phyloP scores from a whole-genome alignment of 2,888 invertebrate genomes.

The Tortrix viridana region DNA sequence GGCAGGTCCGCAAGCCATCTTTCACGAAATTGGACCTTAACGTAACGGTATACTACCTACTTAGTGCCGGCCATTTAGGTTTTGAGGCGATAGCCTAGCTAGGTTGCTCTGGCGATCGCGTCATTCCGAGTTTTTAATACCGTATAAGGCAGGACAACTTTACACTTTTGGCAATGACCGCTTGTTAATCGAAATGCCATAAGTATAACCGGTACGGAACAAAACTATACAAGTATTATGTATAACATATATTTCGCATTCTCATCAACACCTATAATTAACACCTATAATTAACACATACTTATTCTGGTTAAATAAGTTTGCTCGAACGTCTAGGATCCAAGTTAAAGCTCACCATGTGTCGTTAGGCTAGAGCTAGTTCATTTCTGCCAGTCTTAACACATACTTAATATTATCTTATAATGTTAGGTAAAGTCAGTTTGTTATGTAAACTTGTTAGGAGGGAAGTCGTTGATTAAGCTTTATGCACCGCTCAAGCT shows the following conservation, averaged over 20 bases:
- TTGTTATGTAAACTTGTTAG: conserved; percentile 26
- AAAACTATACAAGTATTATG: conserved; percentile 19
- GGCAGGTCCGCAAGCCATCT: conserved; percentile 61
- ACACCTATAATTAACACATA: conserved; percentile 29
- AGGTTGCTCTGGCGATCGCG: conserved; percentile 57
- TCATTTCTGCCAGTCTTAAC: no score
- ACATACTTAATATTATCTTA: not conserved
- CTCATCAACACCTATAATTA: conserved; percentile 30
- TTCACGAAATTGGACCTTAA: conserved; percentile 67
- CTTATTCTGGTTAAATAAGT: not conserved
- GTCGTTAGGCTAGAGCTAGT: not conserved
- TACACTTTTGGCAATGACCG: conserved; percentile 80
- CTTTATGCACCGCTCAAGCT: conserved; percentile 21
- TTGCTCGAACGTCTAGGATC: not conserved
- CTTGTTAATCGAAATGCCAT: conserved; percentile 63
- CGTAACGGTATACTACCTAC: conserved; percentile 54
- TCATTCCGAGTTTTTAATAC: conserved; percentile 68
- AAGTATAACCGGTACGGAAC: conserved; percentile 42
- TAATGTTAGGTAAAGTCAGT: no score
- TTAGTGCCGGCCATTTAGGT: conserved; percentile 64
- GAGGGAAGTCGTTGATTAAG: conserved; percentile 31
- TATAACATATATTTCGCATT: conserved; percentile 31
- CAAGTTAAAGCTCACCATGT: not conserved
- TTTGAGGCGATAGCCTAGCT: conserved; percentile 52
- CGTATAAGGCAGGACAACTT: conserved; percentile 77